Conservation (phyloP, 1,140 invertebrate species). For the Zaprionus africanus region DNA sequence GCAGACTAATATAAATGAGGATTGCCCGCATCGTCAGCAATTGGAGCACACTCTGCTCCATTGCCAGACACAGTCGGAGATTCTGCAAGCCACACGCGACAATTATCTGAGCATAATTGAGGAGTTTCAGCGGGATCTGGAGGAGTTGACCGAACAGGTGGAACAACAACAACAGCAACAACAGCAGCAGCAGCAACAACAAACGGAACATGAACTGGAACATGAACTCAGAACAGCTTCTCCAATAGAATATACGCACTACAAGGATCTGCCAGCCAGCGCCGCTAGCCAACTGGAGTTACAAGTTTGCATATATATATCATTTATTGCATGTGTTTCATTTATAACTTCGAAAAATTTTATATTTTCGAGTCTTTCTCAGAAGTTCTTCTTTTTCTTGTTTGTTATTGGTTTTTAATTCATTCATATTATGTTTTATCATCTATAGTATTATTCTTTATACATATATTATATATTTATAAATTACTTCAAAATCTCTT, state of each 20-base stretch:
- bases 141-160: slow-evolving; percentile 56
- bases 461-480: no score
- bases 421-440: neutral
- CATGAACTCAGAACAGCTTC: neutral
- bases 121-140: slow-evolving; percentile 57
- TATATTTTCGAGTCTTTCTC: no score
- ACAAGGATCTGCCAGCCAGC: neutral
- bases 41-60: slow-evolving; percentile 67
- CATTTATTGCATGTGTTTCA: no score
- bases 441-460: neutral
- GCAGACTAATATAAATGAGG: slow-evolving; percentile 44
- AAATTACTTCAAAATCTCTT: no score
- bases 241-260: neutral
- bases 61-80: slow-evolving; percentile 61
- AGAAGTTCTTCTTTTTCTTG: no score
- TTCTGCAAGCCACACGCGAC: slow-evolving; percentile 58
- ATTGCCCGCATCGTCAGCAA: slow-evolving; percentile 70
- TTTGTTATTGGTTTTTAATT: neutral
- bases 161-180: slow-evolving; percentile 59
- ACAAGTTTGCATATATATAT: slow-evolving; percentile 37
- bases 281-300: slow-evolving; percentile 42
- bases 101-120: slow-evolving; percentile 56
- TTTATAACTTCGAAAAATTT: no score
- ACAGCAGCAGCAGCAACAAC: slow-evolving; percentile 27
- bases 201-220: neutral